Percentiles rank a stretch among this genome's conserved stretches.
phyloP scores from a whole-genome alignment of 2,113 vertebrate species.

The Aegithalos caudatus region DNA sequence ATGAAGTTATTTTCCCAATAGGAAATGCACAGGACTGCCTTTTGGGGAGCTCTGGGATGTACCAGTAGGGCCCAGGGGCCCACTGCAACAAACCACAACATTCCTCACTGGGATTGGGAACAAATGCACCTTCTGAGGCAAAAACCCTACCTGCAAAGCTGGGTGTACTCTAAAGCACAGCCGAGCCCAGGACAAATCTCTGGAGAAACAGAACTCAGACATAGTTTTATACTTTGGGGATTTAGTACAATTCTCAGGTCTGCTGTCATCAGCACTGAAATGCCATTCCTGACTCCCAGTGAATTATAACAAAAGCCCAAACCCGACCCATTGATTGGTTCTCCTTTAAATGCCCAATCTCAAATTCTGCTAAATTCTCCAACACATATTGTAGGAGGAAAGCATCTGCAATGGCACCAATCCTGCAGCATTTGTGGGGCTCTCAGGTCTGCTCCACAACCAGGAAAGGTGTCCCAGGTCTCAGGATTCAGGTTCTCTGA shows the following conservation, averaged over 20 bases:
- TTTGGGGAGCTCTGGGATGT: background rate
- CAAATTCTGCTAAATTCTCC: background rate
- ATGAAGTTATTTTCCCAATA: background rate
- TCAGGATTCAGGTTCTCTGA: background rate
- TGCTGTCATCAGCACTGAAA: background rate
- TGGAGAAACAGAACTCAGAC: background rate
- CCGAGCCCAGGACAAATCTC: background rate
- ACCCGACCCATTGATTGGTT: background rate
- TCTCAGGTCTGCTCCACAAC: background rate
- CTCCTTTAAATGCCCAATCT: background rate
- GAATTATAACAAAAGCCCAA: background rate
- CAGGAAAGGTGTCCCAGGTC: background rate
- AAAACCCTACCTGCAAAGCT: background rate
- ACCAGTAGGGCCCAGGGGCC: too few species aligned
- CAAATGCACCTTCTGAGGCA: background rate
- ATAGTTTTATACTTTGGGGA: background rate
- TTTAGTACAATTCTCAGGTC: background rate
- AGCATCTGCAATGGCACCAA: background rate
- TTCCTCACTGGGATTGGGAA: rapidly evolving
- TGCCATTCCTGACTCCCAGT: background rate
- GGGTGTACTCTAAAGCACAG: background rate
- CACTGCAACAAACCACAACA: background rate
- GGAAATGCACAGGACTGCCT: background rate
- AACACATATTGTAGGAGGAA: rapidly evolving
- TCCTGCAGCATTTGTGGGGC: background rate